Evolutionary conservation across 1,140 invertebrate genomes (phyloP).

Genomic region (Carposina sasakii): DNA sequence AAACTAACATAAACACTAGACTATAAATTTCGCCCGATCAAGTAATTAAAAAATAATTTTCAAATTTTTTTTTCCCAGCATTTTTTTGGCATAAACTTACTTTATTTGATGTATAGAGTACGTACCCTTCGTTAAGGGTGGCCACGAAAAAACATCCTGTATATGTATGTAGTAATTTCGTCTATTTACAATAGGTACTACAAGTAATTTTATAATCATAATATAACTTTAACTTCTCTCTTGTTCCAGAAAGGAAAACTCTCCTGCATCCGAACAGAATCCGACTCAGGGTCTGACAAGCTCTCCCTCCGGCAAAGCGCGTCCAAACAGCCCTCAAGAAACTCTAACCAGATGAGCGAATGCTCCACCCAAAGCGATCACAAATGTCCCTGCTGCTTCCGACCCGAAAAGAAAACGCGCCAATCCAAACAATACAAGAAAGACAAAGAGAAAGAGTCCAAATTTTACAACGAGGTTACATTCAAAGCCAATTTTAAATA

Average conservation of each 20-base stretch:
- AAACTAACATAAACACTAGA: too few species aligned
- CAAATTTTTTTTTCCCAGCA: too few species aligned
- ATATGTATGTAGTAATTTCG: too few species aligned
- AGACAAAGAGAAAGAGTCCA: conserved; percentile 54
- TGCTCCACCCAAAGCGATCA: conserved; percentile 43
- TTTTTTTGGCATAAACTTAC: too few species aligned
- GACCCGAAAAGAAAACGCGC: conserved; percentile 40
- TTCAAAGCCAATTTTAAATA: conserved; percentile 62
- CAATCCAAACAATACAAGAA: conserved; percentile 29
- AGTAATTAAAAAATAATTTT: too few species aligned
- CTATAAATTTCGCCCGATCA: too few species aligned
- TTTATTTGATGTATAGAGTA: too few species aligned
- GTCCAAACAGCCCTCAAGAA: conserved; percentile 53
- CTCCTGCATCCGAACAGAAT: conserved; percentile 63
- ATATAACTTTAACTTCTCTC: conserved; percentile 8
- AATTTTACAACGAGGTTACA: conserved; percentile 53
- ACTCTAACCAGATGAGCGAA: conserved; percentile 48
- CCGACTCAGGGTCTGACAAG: conserved; percentile 60
- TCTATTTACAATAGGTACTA: too few species aligned
- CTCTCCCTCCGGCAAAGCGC: conserved; percentile 52
- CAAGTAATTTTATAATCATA: too few species aligned
- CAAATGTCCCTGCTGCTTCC: conserved; percentile 61
- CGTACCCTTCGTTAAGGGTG: too few species aligned
- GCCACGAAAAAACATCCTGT: too few species aligned
- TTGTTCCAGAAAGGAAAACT: conserved; percentile 64